These are phyloP conservation scores for Chromis chromis DNA, from an alignment of 2,797 vertebrate species.

Conservation along the genomic window DNA sequence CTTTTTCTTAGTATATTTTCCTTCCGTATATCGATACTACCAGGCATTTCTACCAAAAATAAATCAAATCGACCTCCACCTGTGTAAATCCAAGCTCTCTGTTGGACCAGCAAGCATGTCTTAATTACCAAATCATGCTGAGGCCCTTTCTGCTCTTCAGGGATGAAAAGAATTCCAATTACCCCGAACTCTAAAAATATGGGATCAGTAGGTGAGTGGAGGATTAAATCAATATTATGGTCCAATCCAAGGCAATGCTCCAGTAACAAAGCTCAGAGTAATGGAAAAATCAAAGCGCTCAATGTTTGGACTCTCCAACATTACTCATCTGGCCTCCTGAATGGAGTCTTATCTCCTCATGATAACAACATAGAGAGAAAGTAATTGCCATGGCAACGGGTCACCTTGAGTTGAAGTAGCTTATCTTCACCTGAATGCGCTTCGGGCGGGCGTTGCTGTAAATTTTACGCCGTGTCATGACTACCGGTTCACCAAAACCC, in stretches of 20 bases:
- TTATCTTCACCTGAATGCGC: constrained; percentile 19
- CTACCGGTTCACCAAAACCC: not conserved
- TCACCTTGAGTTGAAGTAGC: constrained; percentile 71
- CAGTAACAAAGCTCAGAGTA: constrained; percentile 74
- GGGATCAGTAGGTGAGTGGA: constrained; percentile 49
- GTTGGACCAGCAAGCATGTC: constrained; percentile 20
- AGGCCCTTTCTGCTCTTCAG: constrained; percentile 44
- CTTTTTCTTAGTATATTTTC: not conserved
- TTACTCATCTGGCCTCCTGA: constrained; percentile 66
- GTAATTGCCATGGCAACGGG: constrained; percentile 77
- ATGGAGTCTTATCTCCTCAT: constrained; percentile 73
- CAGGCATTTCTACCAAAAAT: constrained; percentile 13
- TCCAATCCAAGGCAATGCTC: constrained; percentile 65
- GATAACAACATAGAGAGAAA: constrained; percentile 63
- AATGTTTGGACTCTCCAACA: constrained; percentile 66
- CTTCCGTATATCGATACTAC: not conserved
- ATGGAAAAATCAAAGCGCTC: constrained; percentile 76
- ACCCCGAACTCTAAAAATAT: constrained; percentile 65
- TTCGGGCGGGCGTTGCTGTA: constrained; percentile 1
- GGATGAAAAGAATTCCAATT: constrained; percentile 63
- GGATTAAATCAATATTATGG: constrained; percentile 76
- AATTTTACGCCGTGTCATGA: not conserved
- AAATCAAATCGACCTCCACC: constrained; percentile 35
- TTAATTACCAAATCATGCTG: constrained; percentile 38
- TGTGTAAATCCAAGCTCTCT: constrained; percentile 26